phyloP scores from a whole-genome alignment of 2,797 vertebrate genomes.

The Gouania willdenowi region DNA sequence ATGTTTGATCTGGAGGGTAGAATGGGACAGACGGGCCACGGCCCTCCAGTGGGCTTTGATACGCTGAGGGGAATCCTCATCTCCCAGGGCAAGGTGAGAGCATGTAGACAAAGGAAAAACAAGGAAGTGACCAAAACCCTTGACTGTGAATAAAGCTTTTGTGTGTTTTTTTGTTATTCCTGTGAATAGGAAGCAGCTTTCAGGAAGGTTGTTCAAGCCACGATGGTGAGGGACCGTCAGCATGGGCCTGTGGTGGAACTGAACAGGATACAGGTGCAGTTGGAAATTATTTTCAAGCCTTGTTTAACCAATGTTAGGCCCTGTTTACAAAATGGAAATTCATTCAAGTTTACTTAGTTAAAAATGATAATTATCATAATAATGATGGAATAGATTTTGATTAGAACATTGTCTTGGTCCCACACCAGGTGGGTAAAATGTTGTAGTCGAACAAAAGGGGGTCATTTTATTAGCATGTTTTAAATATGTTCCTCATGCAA shows the following conservation, averaged over 20 bases:
- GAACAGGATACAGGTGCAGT: conserved; percentile 92
- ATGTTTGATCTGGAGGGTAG: conserved; percentile 98
- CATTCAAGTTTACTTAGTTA: too few species aligned
- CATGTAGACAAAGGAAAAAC: background rate
- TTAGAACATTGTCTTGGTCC: too few species aligned
- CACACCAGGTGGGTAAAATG: too few species aligned
- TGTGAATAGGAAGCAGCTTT: conserved; percentile 92
- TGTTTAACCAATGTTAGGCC: too few species aligned
- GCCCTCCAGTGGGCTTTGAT: conserved; percentile 91
- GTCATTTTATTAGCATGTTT: too few species aligned
- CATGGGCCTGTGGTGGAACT: conserved; percentile 97
- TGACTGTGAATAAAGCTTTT: background rate
- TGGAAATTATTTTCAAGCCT: too few species aligned
- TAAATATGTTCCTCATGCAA: too few species aligned
- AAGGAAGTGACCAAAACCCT: background rate
- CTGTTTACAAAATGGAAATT: too few species aligned
- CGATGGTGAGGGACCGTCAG: conserved; percentile 96
- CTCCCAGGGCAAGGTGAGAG: conserved; percentile 93
- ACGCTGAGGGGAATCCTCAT: conserved; percentile 93
- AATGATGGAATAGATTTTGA: too few species aligned
- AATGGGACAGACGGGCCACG: conserved; percentile 88
- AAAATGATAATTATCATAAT: too few species aligned
- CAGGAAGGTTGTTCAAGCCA: conserved; percentile 97
- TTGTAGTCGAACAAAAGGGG: too few species aligned
- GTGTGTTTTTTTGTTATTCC: background rate